Evolutionary conservation across 1,140 invertebrate genomes (phyloP), one percentile per base, ranked within the genome.

Genomic region (Euschistus heros): DNA sequence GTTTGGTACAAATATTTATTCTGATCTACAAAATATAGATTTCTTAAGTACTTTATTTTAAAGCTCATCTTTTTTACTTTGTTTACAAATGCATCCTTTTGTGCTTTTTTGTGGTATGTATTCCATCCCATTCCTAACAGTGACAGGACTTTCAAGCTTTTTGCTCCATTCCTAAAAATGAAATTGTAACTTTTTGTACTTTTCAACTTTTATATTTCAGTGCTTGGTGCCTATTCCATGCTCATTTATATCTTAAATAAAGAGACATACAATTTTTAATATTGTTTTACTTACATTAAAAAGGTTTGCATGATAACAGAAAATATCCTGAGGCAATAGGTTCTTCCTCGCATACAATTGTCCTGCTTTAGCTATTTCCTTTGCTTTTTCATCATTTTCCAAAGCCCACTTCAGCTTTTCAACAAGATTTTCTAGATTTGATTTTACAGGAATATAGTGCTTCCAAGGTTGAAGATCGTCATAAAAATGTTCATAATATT

Each of bases 401-500:
- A 80, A 81, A 0, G 91, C 91, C 92, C 92, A 95, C 44, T 80
- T 72, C 33, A 97, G 78, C 75, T 85, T 84, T 42, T 92, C 82
- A 8, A 89, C 76, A 24, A 97, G 78, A 79, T 98, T 84, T 46
- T 82, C 85, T 20, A 97, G 78, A 76, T 96, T 85, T 46, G 77
- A 75, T 71, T 88, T 86, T 24, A 97, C 78, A 37, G 92, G 86
- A 57, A 98, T 76, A 76, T 88, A 98, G 79, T 98, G 94, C 71
- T 82, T 76, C 73, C 83, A 83, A 17, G 91, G 85, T 67, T 80
- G 70, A 17, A 97, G 73, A 69, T 87, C 76, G 57, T 80, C 77
- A 74, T 98, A 98, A 78, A 97, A 98, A 79, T 92, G 87, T 81
- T 98, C 95, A 76, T 94, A 94, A 76, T 93, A 98, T 22, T 82